Evolutionary conservation across 2,113 vertebrate species (phyloP).

Genomic region (Salvelinus fontinalis): DNA sequence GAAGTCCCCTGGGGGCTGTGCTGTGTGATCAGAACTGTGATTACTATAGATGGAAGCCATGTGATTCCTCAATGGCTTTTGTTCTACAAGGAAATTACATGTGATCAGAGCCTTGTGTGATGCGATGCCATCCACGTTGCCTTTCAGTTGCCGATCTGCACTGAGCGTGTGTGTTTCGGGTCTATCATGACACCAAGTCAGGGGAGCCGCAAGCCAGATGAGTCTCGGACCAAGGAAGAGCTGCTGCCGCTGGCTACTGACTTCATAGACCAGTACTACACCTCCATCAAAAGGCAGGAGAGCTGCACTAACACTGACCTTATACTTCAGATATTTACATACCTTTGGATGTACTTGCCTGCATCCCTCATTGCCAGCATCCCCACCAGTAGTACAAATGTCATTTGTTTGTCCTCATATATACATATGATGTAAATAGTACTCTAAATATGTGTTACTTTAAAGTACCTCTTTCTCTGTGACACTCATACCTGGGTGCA

Average conservation of each 20-base stretch:
- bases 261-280: slow-evolving; percentile 97
- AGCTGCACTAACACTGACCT: slow-evolving; percentile 1
- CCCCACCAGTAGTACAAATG: no score
- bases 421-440: background rate
- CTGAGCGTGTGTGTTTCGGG: slow-evolving; percentile 85
- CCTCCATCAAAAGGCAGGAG: slow-evolving; percentile 90
- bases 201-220: slow-evolving; percentile 79
- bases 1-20: background rate
- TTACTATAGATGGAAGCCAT: background rate
- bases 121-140: slow-evolving; percentile 2
- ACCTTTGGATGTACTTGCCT: background rate
- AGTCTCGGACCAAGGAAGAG: slow-evolving; percentile 80
- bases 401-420: no score
- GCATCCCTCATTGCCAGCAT: background rate
- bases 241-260: slow-evolving; percentile 89
- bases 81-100: no score
- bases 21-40: background rate
- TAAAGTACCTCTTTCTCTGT: no score
- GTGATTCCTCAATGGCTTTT: no score
- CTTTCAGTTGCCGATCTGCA: slow-evolving; percentile 82
- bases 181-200: slow-evolving; percentile 85
- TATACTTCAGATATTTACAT: no score
- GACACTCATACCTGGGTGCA: no score
- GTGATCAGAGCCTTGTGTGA: background rate
- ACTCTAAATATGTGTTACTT: no score